Evolutionary conservation across 2,888 invertebrate genomes (phyloP).

Genomic region (Aspidiotus destructor): DNA sequence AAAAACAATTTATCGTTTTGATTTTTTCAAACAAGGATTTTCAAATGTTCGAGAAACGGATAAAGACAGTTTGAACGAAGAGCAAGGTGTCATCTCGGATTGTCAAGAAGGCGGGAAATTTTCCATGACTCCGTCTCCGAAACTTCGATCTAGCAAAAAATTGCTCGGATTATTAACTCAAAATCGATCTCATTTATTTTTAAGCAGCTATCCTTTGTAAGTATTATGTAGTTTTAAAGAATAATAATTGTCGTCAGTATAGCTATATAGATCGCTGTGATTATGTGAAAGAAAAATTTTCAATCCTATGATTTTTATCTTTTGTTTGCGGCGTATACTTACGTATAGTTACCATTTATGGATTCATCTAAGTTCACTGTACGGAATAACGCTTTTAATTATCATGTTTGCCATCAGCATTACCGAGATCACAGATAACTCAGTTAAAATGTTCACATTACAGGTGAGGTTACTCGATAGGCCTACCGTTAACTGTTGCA

Average conservation of each 20-base stretch:
- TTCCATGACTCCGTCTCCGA: slow-evolving; percentile 28
- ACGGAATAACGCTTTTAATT: slow-evolving; percentile 48
- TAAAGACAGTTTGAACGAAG: slow-evolving; percentile 30
- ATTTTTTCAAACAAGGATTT: slow-evolving; percentile 2
- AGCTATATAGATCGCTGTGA: not conserved
- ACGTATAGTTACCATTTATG: slow-evolving; percentile 45
- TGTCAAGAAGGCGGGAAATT: slow-evolving; percentile 15
- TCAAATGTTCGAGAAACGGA: slow-evolving; percentile 28
- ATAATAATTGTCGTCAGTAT: not conserved
- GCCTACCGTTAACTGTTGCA: not conserved
- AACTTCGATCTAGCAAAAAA: slow-evolving; percentile 37
- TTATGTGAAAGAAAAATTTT: too few relatives aligned
- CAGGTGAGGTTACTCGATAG: slow-evolving; percentile 43
- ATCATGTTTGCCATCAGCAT: slow-evolving; percentile 47
- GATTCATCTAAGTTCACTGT: slow-evolving; percentile 47
- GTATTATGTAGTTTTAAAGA: slow-evolving; percentile 1
- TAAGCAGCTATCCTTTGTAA: slow-evolving; percentile 32
- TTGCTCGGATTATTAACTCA: slow-evolving; percentile 39
- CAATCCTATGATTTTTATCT: not conserved
- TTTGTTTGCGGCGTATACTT: slow-evolving; percentile 30
- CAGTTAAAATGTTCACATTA: slow-evolving; percentile 46
- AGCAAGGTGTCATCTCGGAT: slow-evolving; percentile 17
- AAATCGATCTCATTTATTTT: slow-evolving; percentile 32
- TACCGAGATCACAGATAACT: slow-evolving; percentile 49
- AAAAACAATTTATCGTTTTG: not conserved